Evolutionary conservation across 2,113 vertebrate genomes (phyloP).

Genomic region (Hemiprocne comata): DNA sequence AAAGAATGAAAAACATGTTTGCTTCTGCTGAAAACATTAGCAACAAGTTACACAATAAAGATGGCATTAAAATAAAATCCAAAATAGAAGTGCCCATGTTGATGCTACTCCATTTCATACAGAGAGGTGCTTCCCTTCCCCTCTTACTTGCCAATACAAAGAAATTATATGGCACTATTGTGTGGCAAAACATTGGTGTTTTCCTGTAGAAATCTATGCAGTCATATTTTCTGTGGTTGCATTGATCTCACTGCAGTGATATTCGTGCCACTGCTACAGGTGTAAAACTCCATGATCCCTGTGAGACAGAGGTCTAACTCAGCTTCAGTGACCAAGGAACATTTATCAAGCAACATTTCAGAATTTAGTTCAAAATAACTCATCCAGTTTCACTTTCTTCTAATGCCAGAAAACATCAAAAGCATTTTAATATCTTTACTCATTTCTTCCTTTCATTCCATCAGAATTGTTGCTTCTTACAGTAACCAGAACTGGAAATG

Average conservation of each 20-base stretch:
- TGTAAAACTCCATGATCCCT: background rate
- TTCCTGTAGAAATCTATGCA: background rate
- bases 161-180: background rate
- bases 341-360: background rate
- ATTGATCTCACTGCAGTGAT: background rate
- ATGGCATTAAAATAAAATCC: background rate
- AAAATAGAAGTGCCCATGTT: background rate
- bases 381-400: background rate
- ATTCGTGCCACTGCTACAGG: background rate
- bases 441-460: background rate
- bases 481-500: background rate
- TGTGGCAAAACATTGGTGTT: background rate
- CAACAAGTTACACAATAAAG: background rate
- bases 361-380: background rate
- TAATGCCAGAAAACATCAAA: background rate
- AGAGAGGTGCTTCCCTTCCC: background rate
- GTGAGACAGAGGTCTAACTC: background rate
- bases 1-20: background rate
- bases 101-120: background rate
- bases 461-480: background rate
- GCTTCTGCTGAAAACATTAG: background rate
- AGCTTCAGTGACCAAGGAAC: background rate
- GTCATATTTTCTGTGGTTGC: background rate
- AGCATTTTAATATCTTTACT: background rate
- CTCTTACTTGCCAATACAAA: background rate